Conservation (phyloP, 2,888 invertebrate genomes). For the Rugalucina vietnamica region DNA sequence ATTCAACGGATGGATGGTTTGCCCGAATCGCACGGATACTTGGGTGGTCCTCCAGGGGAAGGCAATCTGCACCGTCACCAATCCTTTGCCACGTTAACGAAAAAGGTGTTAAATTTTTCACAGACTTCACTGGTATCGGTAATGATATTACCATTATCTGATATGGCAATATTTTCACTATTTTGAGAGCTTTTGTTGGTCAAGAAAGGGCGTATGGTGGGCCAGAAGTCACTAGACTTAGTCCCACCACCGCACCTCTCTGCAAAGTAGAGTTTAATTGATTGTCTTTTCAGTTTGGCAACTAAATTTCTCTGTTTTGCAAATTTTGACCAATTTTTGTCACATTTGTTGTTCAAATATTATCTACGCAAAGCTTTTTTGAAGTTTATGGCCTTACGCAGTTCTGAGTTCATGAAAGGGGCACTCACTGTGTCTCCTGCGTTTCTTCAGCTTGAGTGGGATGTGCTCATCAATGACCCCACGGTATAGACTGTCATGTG, state of each 20-base stretch:
- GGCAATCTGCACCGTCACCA: background rate
- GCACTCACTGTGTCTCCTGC: background rate
- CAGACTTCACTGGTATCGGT: too few species aligned
- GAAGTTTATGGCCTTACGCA: background rate
- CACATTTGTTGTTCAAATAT: background rate
- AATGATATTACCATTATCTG: too few species aligned
- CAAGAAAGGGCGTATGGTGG: too few species aligned
- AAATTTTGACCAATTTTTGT: background rate
- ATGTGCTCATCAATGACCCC: background rate
- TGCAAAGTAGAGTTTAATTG: background rate
- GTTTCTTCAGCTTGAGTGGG: background rate
- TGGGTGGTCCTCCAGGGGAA: background rate
- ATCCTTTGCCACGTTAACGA: background rate
- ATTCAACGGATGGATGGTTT: background rate
- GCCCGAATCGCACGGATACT: background rate
- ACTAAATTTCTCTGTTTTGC: background rate
- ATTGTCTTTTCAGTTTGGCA: background rate
- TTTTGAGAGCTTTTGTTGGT: too few species aligned
- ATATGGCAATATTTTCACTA: too few species aligned
- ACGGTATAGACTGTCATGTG: too few species aligned
- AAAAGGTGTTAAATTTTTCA: background rate
- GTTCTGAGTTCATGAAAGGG: background rate
- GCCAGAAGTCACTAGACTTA: background rate
- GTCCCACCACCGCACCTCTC: background rate
- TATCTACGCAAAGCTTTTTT: background rate